Conservation (phyloP, 2,797 vertebrate genomes). For the Notolepis coatsorum region DNA sequence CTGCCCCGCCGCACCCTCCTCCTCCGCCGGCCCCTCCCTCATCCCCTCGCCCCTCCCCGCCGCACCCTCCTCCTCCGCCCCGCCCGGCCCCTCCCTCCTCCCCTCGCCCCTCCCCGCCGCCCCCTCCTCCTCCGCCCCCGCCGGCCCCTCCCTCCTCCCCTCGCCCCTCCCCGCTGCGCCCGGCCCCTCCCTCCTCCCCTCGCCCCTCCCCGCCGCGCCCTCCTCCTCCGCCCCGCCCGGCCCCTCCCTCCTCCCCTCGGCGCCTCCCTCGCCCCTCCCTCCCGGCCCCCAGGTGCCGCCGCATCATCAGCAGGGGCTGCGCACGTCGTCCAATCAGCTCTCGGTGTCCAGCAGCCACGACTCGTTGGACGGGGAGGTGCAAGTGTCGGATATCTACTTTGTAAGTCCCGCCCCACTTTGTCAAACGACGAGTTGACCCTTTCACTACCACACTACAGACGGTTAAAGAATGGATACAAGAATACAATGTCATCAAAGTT, state of each 20-base stretch:
- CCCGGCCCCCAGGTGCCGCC: conserved; percentile 60
- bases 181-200: conserved; percentile 65
- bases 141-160: neutral
- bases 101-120: conserved; percentile 24
- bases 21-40: conserved; percentile 37
- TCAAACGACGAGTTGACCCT: neutral
- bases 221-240: conserved; percentile 30
- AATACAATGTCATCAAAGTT: too few species aligned
- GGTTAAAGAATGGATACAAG: too few species aligned
- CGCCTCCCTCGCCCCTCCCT: conserved; percentile 48
- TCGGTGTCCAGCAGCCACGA: conserved; percentile 89
- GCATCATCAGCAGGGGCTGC: conserved; percentile 51
- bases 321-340: conserved; percentile 84
- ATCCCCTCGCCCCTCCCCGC: conserved; percentile 58
- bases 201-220: conserved; percentile 47
- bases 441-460: too few species aligned
- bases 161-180: conserved; percentile 33
- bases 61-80: conserved; percentile 18
- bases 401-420: conserved; percentile 81
- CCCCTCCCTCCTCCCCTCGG: conserved; percentile 43
- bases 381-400: conserved; percentile 95
- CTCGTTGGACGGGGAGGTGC: conserved; percentile 84
- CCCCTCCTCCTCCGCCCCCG: conserved; percentile 15
- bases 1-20: neutral
- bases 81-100: conserved; percentile 48